phyloP scores from a whole-genome alignment of 2,797 vertebrate species.

The Gouania willdenowi region DNA sequence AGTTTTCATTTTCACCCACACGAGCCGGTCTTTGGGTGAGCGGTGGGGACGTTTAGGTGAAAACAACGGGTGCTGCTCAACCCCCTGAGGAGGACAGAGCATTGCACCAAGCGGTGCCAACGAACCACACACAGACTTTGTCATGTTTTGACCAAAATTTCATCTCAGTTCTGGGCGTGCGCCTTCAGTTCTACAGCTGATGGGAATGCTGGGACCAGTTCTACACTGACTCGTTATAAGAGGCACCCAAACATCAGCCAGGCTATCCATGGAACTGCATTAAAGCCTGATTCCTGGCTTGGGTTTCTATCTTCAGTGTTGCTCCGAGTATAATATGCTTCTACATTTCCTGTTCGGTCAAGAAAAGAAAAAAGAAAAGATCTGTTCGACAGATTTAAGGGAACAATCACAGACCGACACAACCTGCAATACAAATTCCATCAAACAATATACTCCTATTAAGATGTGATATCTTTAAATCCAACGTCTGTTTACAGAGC shows the following conservation, averaged over 20 bases:
- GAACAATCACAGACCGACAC: slow-evolving; percentile 12
- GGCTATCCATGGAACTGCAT: slow-evolving; percentile 27
- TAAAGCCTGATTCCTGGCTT: slow-evolving; percentile 22
- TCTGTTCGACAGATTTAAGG: slow-evolving; percentile 25
- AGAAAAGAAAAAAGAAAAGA: too few relatives aligned
- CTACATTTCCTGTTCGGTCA: too few relatives aligned
- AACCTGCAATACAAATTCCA: slow-evolving; percentile 31
- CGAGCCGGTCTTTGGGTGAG: slow-evolving; percentile 8
- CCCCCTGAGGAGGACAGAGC: slow-evolving; percentile 12
- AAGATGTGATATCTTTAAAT: slow-evolving; percentile 5
- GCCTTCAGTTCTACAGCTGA: too few relatives aligned
- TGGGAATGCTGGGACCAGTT: too few relatives aligned
- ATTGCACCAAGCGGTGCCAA: slow-evolving; percentile 23
- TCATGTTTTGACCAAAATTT: slow-evolving; percentile 12
- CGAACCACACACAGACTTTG: slow-evolving; percentile 16
- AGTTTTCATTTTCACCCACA: slow-evolving; percentile 48
- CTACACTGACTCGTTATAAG: too few relatives aligned
- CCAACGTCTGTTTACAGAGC: slow-evolving; percentile 40
- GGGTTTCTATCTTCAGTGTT: slow-evolving; percentile 30
- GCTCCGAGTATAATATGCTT: too few relatives aligned
- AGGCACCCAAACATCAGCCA: too few relatives aligned
- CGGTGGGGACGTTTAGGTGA: too few relatives aligned
- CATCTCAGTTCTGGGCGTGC: slow-evolving; percentile 11
- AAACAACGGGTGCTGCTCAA: too few relatives aligned
- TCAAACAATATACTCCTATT: slow-evolving; percentile 38